Evolutionary conservation across 2,113 vertebrate genomes (phyloP).

Genomic region (Piaya cayana): DNA sequence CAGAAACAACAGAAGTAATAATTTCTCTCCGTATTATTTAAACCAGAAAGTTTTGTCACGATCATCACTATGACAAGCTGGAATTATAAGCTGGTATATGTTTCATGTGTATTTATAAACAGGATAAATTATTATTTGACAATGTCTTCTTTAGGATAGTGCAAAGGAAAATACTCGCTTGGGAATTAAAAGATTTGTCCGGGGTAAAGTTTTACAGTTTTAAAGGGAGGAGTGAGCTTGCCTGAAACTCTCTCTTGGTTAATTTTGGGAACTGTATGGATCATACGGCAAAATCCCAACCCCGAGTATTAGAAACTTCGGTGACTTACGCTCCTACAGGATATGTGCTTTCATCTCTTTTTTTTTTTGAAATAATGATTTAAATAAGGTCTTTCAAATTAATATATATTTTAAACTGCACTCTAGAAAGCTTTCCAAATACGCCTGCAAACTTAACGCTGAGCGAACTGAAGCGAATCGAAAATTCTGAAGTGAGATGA

Average conservation of each 20-base stretch:
- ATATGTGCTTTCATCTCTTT: not conserved
- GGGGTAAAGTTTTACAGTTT: not conserved
- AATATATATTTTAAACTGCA: not conserved
- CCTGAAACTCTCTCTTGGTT: not conserved
- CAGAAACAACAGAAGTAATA: not conserved
- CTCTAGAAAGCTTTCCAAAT: conserved; percentile 31
- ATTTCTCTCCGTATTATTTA: not conserved
- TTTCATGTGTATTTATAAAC: conserved; percentile 5
- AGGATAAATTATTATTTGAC: not conserved
- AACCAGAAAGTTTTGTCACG: not conserved
- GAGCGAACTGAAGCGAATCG: conserved; percentile 53
- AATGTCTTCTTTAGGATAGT: not conserved
- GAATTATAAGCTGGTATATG: conserved; percentile 51
- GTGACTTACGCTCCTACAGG: not conserved
- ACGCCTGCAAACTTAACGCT: conserved; percentile 52
- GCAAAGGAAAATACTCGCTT: not conserved
- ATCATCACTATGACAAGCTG: conserved; percentile 43
- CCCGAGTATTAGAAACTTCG: not conserved
- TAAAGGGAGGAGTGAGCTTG: not conserved
- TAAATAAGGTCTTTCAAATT: not conserved
- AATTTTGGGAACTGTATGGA: not conserved
- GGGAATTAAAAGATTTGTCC: not conserved
- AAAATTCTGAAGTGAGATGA: conserved; percentile 75
- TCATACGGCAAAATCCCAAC: not conserved
- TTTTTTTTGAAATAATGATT: not conserved